phyloP scores from a whole-genome alignment of 2,113 vertebrate genomes.

The Terrapene triunguis region DNA sequence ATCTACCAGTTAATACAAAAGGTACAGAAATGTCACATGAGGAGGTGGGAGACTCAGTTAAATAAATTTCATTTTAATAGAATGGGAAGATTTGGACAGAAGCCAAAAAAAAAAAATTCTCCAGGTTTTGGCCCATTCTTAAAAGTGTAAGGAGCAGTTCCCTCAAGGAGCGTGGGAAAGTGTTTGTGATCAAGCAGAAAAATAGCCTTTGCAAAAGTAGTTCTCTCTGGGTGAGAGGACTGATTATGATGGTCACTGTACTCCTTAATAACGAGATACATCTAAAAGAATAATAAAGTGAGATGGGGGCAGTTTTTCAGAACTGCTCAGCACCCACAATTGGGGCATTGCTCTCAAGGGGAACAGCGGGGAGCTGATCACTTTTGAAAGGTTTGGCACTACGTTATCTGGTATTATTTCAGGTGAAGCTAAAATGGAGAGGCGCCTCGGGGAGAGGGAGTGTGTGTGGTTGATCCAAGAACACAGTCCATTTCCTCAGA shows the following conservation, averaged over 20 bases:
- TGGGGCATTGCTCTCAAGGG: not conserved
- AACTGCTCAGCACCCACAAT: not conserved
- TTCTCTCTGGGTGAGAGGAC: not conserved
- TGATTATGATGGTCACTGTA: not conserved
- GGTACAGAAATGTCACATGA: not conserved
- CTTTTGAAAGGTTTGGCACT: not conserved
- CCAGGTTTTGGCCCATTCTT: not conserved
- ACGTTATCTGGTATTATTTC: not conserved
- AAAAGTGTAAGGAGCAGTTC: not conserved
- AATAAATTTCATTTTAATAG: not conserved
- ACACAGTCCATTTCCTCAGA: not conserved
- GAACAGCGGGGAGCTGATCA: not conserved
- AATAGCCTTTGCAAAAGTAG: not conserved
- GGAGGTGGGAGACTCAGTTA: not conserved
- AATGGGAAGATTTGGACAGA: not conserved
- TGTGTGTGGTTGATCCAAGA: not conserved
- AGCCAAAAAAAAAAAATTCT: not conserved
- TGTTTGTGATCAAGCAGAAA: not conserved
- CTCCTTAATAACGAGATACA: not conserved
- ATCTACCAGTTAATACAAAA: not conserved
- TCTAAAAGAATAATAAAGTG: not conserved
- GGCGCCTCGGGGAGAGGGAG: not conserved
- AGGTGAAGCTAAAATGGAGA: not conserved
- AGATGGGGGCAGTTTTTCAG: not conserved
- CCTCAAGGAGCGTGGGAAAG: not conserved